A percentile compares a stretch with the other conserved stretches of the same genome.
These are phyloP conservation scores for Gonocerus acuteangulatus DNA, from an alignment of 2,888 invertebrate species.

Conservation along the genomic window DNA sequence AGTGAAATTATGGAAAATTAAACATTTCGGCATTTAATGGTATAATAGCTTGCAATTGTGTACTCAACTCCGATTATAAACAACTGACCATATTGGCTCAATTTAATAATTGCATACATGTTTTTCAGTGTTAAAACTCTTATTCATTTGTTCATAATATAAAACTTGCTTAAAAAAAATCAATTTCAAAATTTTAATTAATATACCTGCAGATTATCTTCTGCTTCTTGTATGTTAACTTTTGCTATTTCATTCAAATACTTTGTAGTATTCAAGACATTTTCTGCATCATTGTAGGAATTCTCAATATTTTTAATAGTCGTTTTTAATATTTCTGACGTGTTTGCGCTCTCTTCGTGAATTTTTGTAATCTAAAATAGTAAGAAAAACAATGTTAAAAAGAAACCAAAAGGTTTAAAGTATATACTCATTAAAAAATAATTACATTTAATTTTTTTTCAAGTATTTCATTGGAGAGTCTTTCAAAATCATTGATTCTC, in stretches of 20 bases:
- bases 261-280: slow-evolving; percentile 40
- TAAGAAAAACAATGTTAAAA: background rate
- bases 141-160: too few species aligned
- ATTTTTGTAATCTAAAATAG: slow-evolving; percentile 26
- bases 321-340: slow-evolving; percentile 21
- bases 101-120: too few species aligned
- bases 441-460: slow-evolving; percentile 32
- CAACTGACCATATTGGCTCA: too few species aligned
- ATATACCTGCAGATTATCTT: slow-evolving; percentile 46
- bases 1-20: too few species aligned
- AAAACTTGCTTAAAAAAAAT: too few species aligned
- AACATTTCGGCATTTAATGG: too few species aligned
- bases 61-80: too few species aligned
- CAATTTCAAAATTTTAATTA: too few species aligned
- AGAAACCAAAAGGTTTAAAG: background rate
- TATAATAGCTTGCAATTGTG: too few species aligned
- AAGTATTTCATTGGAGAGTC: slow-evolving; percentile 24
- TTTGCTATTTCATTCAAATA: slow-evolving; percentile 39
- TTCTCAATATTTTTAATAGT: slow-evolving; percentile 26
- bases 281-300: slow-evolving; percentile 22
- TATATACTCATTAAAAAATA: background rate
- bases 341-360: slow-evolving; percentile 27
- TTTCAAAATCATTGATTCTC: slow-evolving; percentile 32
- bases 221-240: slow-evolving; percentile 47
- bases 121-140: too few species aligned